Conservation (phyloP, 2,113 vertebrate species). For the Prionailurus bengalensis region DNA sequence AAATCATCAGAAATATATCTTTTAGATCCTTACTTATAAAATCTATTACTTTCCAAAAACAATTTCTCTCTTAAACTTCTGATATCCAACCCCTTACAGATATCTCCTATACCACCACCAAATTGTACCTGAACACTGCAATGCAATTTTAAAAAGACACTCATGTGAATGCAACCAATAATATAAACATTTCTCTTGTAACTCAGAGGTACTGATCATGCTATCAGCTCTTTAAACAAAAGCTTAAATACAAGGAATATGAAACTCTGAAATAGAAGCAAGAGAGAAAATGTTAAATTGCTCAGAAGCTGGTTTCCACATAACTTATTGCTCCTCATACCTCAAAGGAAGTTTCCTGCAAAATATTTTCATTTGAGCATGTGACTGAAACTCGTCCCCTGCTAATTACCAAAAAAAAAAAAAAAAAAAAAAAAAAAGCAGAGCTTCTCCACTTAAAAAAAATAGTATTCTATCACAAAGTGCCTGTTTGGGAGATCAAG, state of each 20-base stretch:
- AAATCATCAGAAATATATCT: neutral
- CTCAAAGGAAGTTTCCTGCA: neutral
- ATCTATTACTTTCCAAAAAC: neutral
- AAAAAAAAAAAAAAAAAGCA: rapidly evolving
- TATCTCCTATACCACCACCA: neutral
- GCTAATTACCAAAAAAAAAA: neutral
- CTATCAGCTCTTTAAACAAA: conserved; percentile 43
- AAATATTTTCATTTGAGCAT: conserved; percentile 42
- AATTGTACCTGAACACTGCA: neutral
- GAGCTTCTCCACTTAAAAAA: neutral
- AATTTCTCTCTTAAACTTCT: neutral
- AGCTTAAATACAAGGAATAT: conserved; percentile 33
- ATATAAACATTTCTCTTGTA: neutral
- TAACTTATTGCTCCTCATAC: neutral
- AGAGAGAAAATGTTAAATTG: conserved; percentile 2
- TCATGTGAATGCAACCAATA: neutral
- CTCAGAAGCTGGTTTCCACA: conserved; percentile 34
- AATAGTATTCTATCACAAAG: neutral
- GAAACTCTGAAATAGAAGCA: conserved; percentile 44
- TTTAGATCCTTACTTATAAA: neutral
- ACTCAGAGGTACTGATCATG: neutral
- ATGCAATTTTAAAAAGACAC: neutral
- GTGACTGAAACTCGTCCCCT: neutral
- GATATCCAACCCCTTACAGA: neutral
- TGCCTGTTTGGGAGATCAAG: neutral